Evolutionary conservation across 1,140 invertebrate species (phyloP).

Genomic region (Probaryconus sp.): DNA sequence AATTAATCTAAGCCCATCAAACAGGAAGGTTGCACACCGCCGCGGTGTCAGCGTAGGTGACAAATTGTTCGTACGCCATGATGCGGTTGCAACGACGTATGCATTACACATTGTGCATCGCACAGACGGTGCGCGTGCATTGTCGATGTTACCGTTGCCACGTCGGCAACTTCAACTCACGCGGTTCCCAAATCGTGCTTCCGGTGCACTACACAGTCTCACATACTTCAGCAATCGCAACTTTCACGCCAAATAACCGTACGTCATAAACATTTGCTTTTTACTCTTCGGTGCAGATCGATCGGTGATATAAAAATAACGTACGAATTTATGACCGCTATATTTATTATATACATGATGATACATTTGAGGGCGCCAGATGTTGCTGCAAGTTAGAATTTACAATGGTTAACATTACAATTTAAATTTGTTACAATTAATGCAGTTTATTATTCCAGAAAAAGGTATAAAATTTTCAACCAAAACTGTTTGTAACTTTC

Average conservation of each 20-base stretch:
- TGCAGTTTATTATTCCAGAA: no score
- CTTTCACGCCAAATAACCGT: conserved; percentile 23
- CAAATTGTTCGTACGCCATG: conserved; percentile 62
- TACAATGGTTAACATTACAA: no score
- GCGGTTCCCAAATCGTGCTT: conserved; percentile 42
- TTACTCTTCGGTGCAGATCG: not conserved
- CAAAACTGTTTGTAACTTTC: no score
- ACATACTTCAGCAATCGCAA: conserved; percentile 41
- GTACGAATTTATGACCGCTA: no score
- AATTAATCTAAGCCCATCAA: conserved; percentile 63
- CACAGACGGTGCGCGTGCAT: conserved; percentile 51
- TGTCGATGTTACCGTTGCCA: conserved; percentile 45
- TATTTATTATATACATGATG: no score
- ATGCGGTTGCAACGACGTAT: conserved; percentile 63
- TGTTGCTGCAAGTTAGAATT: no score
- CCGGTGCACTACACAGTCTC: conserved; percentile 36
- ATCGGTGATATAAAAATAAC: conserved; percentile 25
- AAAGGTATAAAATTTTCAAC: no score
- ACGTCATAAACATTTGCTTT: conserved; percentile 3
- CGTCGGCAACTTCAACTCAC: conserved; percentile 53
- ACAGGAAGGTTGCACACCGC: conserved; percentile 53
- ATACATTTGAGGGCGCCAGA: no score
- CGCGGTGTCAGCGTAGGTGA: conserved; percentile 61
- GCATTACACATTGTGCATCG: conserved; percentile 61
- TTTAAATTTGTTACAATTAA: no score